phyloP scores from a whole-genome alignment of 2,113 vertebrate genomes.

The Mastomys natalensis region DNA sequence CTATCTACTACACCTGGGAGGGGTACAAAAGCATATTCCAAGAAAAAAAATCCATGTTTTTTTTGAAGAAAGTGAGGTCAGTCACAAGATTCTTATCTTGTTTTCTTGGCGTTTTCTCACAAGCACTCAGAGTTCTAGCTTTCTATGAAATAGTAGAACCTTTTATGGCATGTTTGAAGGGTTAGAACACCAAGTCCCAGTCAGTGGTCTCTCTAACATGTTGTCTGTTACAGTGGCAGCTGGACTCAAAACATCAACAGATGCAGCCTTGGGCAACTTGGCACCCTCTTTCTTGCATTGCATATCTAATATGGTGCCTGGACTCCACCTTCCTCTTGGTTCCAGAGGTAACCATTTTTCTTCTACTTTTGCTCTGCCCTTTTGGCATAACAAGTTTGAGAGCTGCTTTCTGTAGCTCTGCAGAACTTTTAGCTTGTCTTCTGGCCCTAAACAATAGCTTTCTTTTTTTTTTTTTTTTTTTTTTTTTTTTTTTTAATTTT shows the following conservation, averaged over 20 bases:
- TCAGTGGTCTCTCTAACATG: neutral
- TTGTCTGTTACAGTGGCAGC: too few species aligned
- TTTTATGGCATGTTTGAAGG: neutral
- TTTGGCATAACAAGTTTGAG: neutral
- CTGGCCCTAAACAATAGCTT: neutral
- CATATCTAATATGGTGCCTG: neutral
- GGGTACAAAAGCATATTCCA: neutral
- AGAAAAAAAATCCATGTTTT: neutral
- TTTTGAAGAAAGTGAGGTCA: neutral
- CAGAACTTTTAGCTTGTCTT: neutral
- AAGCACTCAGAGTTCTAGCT: neutral
- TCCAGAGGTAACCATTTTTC: neutral
- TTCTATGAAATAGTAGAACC: constrained; percentile 25
- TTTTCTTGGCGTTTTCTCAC: neutral
- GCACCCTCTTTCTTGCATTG: too few species aligned
- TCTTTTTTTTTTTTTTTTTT: too few species aligned
- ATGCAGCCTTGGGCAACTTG: too few species aligned
- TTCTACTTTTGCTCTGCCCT: neutral
- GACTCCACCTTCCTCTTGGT: neutral
- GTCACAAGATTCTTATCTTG: neutral
- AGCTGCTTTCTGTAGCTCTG: neutral
- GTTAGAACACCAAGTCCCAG: neutral
- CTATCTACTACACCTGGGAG: neutral
- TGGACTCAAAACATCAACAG: too few species aligned
- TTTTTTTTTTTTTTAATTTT: too few species aligned